These are phyloP conservation scores for Andricus curvator DNA, from an alignment of 2,888 invertebrate species.

Conservation along the genomic window DNA sequence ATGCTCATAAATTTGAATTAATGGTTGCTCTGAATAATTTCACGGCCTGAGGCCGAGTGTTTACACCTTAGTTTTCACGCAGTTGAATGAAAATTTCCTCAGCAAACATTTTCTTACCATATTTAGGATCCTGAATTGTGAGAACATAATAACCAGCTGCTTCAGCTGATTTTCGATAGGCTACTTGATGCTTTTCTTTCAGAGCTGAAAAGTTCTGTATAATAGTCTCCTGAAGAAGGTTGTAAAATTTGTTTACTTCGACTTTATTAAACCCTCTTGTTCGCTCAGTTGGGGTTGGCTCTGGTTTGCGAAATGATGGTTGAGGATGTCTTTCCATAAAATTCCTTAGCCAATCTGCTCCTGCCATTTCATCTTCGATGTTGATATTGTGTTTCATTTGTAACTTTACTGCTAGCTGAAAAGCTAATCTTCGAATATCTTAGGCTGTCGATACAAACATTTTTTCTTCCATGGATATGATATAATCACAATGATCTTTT, in stretches of 20 bases:
- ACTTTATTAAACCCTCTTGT: neutral
- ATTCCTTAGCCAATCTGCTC: conserved; percentile 1
- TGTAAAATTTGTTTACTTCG: neutral
- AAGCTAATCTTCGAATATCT: conserved; percentile 14
- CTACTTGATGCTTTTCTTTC: conserved; percentile 60
- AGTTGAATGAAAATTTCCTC: no score
- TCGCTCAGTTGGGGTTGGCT: neutral
- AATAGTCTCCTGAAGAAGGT: neutral
- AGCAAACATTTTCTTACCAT: no score
- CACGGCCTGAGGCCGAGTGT: no score
- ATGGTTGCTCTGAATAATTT: no score
- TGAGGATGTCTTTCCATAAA: conserved; percentile 38
- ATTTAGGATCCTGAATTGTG: no score
- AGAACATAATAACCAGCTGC: conserved; percentile 43
- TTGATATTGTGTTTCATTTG: conserved; percentile 21
- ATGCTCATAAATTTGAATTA: no score
- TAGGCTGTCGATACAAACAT: conserved; percentile 10
- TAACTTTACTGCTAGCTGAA: conserved; percentile 12
- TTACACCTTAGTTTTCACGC: no score
- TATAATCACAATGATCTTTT: conserved; percentile 13
- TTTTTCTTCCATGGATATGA: neutral
- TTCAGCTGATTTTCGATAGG: conserved; percentile 63
- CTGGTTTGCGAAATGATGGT: neutral
- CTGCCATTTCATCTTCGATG: no score
- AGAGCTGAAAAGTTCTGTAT: neutral